These are phyloP conservation scores for Marronus borbonicus DNA, from an alignment of 2,888 invertebrate species.

Conservation along the genomic window DNA sequence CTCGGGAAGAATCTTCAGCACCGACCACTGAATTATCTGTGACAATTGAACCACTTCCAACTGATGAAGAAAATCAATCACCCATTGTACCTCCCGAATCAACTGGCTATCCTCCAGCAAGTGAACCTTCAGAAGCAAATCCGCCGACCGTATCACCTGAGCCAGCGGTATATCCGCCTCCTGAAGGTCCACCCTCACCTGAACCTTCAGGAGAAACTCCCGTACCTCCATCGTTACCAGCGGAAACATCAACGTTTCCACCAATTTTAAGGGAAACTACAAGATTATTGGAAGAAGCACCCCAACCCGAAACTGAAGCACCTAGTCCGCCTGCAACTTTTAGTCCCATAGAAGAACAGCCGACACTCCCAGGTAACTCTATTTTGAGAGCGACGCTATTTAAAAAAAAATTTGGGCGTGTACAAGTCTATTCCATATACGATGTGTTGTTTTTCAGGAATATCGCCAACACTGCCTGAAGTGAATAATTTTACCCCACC, in stretches of 20 bases:
- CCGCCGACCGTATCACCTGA: not conserved
- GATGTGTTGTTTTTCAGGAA: constrained; percentile 2
- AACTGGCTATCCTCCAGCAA: constrained; percentile 6
- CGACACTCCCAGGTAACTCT: not conserved
- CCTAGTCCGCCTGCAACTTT: constrained; percentile 51
- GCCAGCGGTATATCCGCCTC: constrained; percentile 39
- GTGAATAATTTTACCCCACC: constrained; percentile 15
- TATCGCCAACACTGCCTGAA: constrained; percentile 4
- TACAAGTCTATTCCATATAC: not conserved
- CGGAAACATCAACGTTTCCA: constrained; percentile 39
- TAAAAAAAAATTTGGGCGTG: no score
- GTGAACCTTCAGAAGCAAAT: not conserved
- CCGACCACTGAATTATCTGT: not conserved
- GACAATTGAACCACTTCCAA: constrained; percentile 6
- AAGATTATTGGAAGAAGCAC: constrained; percentile 13
- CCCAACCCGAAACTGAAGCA: constrained; percentile 16
- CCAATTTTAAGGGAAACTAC: constrained; percentile 43
- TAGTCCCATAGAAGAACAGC: constrained; percentile 55
- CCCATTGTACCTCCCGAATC: not conserved
- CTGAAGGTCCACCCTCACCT: constrained; percentile 32
- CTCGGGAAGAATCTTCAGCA: not conserved
- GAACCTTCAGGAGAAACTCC: constrained; percentile 40
- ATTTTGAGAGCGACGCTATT: not conserved
- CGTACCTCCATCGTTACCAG: not conserved
- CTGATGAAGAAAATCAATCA: not conserved